Base-by-base conservation (phyloP, 2,797 vertebrate genomes). In the Artibeus lituratus region DNA sequence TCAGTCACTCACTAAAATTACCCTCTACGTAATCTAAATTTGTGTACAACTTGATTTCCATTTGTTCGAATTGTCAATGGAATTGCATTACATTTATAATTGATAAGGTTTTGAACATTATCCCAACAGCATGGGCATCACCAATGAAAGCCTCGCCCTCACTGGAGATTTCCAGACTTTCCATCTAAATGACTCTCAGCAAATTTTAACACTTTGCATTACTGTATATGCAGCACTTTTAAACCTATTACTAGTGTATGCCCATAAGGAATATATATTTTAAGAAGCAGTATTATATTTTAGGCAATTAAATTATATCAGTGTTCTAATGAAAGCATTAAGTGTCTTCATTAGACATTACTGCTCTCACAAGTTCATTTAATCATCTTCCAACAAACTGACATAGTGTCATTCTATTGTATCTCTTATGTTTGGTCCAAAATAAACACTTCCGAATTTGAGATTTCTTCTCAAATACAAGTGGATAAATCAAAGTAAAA, bases 301-400 rank as follows among this genome's bases (percentile, higher is more conserved):
- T 47, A 49, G 51, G n/a, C 15, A 77, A 82, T 96, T 90, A 95
- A 96, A 85, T 73, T 84, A 90, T 77, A 82, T 84, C 95, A 85
- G 72, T 94, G 29, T 65, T 97, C 92, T 96, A 93, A 96, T 77
- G 59, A 91, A n/a, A 65, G 5, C 24, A 93, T 55, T 93, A 72
- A 77, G 62, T 72, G 24, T 4, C 42, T 89, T 90, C 42, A 87
- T 72, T 96, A 93, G 37, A 7, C 42, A 74, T 95, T 89, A 19
- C 4, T 77, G 21, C 47, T 91, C 35, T 81, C 67, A 87, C 32
- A 84, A 94, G 70, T 2, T 90, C 57, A 93, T 93, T 91, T 93
- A 91, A 84, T 96, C 55, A 78, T 65, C 2, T 51, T 94, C 26
- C 12, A 80, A 76, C 18, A 70, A 72, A 22, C 12, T 74, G 29